Evolutionary conservation across 2,888 invertebrate species (phyloP).

Genomic region (Scaptomyza caliginosa): DNA sequence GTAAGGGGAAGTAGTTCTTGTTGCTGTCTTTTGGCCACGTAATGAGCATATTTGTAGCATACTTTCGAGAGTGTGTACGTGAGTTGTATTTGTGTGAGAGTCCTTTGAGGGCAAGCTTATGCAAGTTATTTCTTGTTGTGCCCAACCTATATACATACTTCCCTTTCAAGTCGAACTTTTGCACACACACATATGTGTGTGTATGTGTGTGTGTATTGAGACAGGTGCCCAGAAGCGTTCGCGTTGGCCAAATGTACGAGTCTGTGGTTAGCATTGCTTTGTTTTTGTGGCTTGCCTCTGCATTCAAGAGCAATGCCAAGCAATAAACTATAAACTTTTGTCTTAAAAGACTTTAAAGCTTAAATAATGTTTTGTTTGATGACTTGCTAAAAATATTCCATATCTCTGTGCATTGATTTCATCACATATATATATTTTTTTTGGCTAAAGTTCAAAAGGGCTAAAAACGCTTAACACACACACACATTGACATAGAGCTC

Average conservation of each 20-base stretch:
- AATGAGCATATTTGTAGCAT: conserved; percentile 78
- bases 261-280: conserved; percentile 23
- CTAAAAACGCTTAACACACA: conserved; percentile 56
- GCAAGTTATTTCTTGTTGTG: conserved; percentile 64
- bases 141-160: neutral
- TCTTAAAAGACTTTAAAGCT: too few species aligned
- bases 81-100: conserved; percentile 25
- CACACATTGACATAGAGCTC: conserved; percentile 5
- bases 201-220: conserved; percentile 29
- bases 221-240: conserved; percentile 62
- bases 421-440: neutral
- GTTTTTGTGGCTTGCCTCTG: conserved; percentile 50
- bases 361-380: too few species aligned
- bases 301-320: conserved; percentile 49
- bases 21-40: conserved; percentile 48
- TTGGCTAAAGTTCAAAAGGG: conserved; percentile 62
- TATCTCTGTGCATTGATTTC: neutral
- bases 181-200: conserved; percentile 3
- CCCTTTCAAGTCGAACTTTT: conserved; percentile 50
- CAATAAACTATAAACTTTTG: conserved; percentile 46
- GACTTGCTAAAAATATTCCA: too few species aligned
- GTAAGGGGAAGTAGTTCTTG: too few species aligned
- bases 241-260: neutral
- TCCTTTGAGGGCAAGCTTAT: conserved; percentile 74
- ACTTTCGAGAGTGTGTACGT: conserved; percentile 63